These are phyloP conservation scores for Catalaphyllia jardinei DNA, from an alignment of 64 coral and sea anemone genomes.

Conservation along the genomic window DNA sequence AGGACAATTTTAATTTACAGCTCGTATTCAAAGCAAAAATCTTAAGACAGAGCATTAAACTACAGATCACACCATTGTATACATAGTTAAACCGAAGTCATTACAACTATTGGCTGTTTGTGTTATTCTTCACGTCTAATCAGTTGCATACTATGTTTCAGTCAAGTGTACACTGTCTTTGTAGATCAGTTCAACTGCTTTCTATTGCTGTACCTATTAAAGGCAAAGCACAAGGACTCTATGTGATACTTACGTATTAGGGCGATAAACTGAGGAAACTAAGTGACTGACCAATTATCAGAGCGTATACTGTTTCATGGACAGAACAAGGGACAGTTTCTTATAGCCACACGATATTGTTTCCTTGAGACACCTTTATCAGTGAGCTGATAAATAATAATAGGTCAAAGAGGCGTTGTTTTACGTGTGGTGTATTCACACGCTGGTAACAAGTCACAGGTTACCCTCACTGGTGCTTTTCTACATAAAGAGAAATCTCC, in stretches of 20 bases:
- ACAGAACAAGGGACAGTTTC: background rate
- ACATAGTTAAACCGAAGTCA: no score
- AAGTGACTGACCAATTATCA: background rate
- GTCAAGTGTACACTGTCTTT: no score
- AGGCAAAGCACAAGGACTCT: background rate
- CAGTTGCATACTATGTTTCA: no score
- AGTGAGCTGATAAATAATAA: slow-evolving; percentile 15
- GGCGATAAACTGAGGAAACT: background rate
- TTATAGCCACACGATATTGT: background rate
- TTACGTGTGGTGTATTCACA: slow-evolving; percentile 30
- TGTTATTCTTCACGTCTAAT: no score
- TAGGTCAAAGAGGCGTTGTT: background rate
- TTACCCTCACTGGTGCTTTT: background rate
- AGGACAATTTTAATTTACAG: no score
- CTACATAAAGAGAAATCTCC: background rate
- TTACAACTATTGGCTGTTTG: no score
- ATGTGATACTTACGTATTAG: background rate
- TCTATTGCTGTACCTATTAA: no score
- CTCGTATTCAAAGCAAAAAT: no score
- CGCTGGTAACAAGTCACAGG: background rate
- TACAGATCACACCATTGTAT: no score
- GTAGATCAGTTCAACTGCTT: no score
- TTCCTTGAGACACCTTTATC: background rate
- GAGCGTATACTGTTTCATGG: background rate
- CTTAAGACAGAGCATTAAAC: no score